phyloP scores from a whole-genome alignment of 2,113 vertebrate genomes.

The Helogale parvula region DNA sequence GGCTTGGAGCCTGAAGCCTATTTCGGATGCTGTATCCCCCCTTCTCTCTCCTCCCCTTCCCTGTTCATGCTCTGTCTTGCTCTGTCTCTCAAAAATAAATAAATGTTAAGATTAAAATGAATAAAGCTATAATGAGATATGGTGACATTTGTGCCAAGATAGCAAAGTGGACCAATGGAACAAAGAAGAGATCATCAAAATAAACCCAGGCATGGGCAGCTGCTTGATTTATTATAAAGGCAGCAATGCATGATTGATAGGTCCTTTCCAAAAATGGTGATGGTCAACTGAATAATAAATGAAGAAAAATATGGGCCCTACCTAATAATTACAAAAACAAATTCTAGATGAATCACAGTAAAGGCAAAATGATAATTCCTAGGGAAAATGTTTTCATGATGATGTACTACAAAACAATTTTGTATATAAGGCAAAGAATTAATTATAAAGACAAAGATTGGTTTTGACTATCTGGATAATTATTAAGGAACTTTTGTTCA shows the following conservation, averaged over 20 bases:
- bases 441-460: conserved; percentile 7
- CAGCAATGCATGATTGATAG: neutral
- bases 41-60: no score
- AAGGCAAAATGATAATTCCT: conserved; percentile 7
- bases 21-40: no score
- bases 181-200: neutral
- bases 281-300: neutral
- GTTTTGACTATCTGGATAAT: neutral
- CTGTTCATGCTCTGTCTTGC: no score
- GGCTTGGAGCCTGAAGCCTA: no score
- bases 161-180: neutral
- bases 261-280: neutral
- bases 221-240: neutral
- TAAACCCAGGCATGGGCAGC: neutral
- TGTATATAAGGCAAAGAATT: neutral
- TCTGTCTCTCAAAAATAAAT: no score
- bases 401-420: neutral
- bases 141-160: neutral
- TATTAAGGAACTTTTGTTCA: neutral
- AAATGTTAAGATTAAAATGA: no score
- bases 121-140: no score
- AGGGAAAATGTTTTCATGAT: neutral
- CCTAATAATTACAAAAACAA: neutral
- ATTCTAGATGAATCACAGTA: neutral
- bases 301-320: neutral